Percentiles rank a stretch among this genome's conserved stretches.
Conservation (phyloP, 2,888 invertebrate species). For the Dicyrtomina minuta region DNA sequence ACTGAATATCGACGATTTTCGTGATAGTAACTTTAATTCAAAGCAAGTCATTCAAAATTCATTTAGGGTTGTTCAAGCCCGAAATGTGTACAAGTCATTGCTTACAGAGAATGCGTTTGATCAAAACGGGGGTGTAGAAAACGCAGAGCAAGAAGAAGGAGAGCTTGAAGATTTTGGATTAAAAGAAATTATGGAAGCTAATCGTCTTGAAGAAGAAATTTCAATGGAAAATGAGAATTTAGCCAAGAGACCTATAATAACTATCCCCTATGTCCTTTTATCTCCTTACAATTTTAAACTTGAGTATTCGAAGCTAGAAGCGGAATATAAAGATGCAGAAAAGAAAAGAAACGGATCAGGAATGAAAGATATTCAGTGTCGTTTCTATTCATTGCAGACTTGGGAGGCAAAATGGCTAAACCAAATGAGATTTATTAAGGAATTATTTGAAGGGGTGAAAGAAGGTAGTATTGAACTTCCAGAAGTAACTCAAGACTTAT, state of each 20-base stretch:
- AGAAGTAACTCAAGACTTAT: conserved; percentile 31
- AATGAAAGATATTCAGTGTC: no score
- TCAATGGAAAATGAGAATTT: no score
- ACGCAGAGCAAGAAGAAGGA: no score
- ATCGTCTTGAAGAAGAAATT: conserved; percentile 40
- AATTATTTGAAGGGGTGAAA: conserved; percentile 31
- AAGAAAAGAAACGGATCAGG: no score
- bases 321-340: no score
- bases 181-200: conserved; percentile 41
- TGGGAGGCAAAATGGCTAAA: no score
- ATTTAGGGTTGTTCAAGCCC: background rate
- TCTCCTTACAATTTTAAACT: no score
- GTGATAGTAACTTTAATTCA: background rate
- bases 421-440: background rate
- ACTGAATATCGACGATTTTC: background rate
- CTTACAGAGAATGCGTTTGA: background rate
- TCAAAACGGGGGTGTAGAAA: background rate
- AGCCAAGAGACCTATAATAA: no score
- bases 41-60: background rate
- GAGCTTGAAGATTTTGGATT: conserved; percentile 45
- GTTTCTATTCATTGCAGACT: no score
- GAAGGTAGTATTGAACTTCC: conserved; percentile 36
- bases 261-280: no score
- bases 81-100: no score
- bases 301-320: no score